Conservation (phyloP, 2,888 invertebrate species). For the Calameuta filiformis region DNA sequence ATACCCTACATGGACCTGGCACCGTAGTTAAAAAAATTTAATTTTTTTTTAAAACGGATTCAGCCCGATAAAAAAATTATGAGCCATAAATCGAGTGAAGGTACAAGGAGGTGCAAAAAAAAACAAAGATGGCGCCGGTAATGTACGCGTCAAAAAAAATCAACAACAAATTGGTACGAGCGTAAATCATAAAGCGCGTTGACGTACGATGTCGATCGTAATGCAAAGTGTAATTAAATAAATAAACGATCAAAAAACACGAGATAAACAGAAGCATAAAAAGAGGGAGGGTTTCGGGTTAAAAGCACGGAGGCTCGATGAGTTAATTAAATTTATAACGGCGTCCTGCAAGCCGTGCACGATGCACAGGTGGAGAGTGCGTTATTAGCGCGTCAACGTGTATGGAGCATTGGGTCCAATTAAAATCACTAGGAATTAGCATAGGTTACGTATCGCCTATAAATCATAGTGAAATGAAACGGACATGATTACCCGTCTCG, state of each 20-base stretch:
- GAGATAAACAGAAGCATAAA: not conserved
- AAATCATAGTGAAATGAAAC: not conserved
- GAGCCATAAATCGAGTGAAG: no score
- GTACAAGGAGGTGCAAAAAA: not conserved
- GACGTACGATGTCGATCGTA: not conserved
- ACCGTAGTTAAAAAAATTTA: no score
- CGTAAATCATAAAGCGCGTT: not conserved
- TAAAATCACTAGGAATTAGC: not conserved
- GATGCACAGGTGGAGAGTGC: not conserved
- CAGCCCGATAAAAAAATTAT: no score
- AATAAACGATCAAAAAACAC: not conserved
- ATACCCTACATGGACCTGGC: no score
- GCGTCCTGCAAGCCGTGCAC: not conserved
- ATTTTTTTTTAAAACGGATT: no score
- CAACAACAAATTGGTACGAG: not conserved
- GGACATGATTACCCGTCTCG: not conserved
- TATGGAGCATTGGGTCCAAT: not conserved
- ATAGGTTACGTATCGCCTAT: not conserved
- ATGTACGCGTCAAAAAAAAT: not conserved
- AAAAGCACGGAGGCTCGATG: not conserved
- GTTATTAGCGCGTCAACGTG: not conserved
- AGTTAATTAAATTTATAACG: not conserved
- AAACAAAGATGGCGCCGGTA: not conserved
- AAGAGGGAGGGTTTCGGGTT: not conserved
- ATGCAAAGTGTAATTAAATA: not conserved